phyloP scores from a whole-genome alignment of 2,113 vertebrate species.

The Poecilia latipinna region DNA sequence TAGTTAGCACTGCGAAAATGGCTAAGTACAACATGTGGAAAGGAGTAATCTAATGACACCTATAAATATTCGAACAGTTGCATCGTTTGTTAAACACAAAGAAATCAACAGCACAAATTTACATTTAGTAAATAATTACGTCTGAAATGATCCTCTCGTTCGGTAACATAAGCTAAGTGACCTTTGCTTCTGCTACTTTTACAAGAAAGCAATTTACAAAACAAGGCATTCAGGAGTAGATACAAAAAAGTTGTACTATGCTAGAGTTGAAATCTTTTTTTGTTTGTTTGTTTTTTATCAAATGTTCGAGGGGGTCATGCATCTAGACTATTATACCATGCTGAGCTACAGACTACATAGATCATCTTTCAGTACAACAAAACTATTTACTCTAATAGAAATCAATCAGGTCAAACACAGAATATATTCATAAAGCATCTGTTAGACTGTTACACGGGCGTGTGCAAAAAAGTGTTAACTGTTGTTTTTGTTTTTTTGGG shows the following conservation, averaged over 20 bases:
- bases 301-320: slow-evolving; percentile 75
- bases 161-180: slow-evolving; percentile 70
- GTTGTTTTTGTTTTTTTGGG: slow-evolving; percentile 29
- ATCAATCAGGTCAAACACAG: slow-evolving; percentile 74
- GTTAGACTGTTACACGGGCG: slow-evolving; percentile 70
- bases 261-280: slow-evolving; percentile 50
- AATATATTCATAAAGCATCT: slow-evolving; percentile 83
- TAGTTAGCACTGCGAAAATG: slow-evolving; percentile 84
- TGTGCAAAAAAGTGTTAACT: slow-evolving; percentile 67
- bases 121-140: slow-evolving; percentile 73
- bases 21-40: slow-evolving; percentile 66
- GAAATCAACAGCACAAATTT: slow-evolving; percentile 74
- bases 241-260: slow-evolving; percentile 78
- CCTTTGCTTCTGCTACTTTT: slow-evolving; percentile 73
- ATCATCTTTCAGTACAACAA: slow-evolving; percentile 79
- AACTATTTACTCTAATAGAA: slow-evolving; percentile 79
- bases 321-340: slow-evolving; percentile 79
- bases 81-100: slow-evolving; percentile 73
- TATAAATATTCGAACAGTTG: slow-evolving; percentile 73
- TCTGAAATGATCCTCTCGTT: slow-evolving; percentile 65
- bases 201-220: slow-evolving; percentile 81
- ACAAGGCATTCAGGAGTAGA: slow-evolving; percentile 77
- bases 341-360: slow-evolving; percentile 76
- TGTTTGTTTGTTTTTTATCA: slow-evolving; percentile 43
- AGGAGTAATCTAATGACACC: slow-evolving; percentile 71